These are phyloP conservation scores for Sphaeramia orbicularis DNA, from an alignment of 2,797 vertebrate species.

Conservation along the genomic window DNA sequence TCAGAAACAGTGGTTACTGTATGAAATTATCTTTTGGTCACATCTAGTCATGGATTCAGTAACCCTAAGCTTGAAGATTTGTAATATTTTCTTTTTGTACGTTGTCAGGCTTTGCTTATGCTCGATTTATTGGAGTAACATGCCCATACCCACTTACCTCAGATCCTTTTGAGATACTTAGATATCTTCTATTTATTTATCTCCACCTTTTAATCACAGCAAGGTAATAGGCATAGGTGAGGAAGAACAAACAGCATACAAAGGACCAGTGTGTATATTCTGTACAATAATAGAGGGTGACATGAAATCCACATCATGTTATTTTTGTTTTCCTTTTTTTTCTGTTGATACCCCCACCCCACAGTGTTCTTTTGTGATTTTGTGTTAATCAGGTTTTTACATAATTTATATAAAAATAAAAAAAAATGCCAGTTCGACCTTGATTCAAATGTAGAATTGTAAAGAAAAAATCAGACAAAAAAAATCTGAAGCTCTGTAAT, in stretches of 20 bases:
- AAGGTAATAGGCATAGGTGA: slow-evolving; percentile 86
- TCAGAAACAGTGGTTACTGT: slow-evolving; percentile 68
- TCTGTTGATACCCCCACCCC: slow-evolving; percentile 83
- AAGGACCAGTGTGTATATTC: slow-evolving; percentile 97
- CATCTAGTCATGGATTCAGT: slow-evolving; percentile 86
- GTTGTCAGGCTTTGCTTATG: slow-evolving; percentile 61
- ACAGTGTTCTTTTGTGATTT: slow-evolving; percentile 80
- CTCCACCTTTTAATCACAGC: slow-evolving; percentile 91
- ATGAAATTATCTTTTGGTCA: slow-evolving; percentile 86
- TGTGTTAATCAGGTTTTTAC: slow-evolving; percentile 92
- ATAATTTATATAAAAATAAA: too few relatives aligned
- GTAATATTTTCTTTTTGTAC: slow-evolving; percentile 65
- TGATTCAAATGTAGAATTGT: slow-evolving; percentile 88
- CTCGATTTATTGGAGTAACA: slow-evolving; percentile 72
- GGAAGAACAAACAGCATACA: slow-evolving; percentile 87
- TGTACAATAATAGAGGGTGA: slow-evolving; percentile 92
- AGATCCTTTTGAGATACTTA: slow-evolving; percentile 88
- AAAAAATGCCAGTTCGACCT: slow-evolving; percentile 83
- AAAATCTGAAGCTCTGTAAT: slow-evolving; percentile 86
- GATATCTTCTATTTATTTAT: slow-evolving; percentile 94
- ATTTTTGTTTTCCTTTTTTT: slow-evolving; percentile 81
- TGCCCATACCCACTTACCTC: slow-evolving; percentile 85
- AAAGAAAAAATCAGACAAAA: slow-evolving; percentile 71
- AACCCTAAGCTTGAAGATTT: slow-evolving; percentile 75
- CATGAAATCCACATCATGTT: slow-evolving; percentile 83